A percentile compares a stretch with the other conserved stretches of the same genome.
phyloP scores from a whole-genome alignment of 2,888 invertebrate species.

The Mythimna loreyi region DNA sequence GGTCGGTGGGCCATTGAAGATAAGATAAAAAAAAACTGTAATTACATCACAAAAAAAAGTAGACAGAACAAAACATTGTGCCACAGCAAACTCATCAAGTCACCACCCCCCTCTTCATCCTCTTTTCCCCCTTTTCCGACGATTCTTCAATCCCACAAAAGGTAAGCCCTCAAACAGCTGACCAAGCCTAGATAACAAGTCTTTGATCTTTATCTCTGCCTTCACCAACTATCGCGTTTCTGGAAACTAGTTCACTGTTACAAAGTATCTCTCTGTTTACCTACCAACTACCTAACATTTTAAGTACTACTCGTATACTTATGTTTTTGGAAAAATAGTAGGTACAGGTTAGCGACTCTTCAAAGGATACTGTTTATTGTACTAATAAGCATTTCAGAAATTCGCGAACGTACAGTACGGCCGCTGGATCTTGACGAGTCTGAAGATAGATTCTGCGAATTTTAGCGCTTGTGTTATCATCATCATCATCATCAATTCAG shows the following conservation, averaged over 20 bases:
- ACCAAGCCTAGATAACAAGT: constrained; percentile 65
- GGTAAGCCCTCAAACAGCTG: constrained; percentile 70
- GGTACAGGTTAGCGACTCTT: background rate
- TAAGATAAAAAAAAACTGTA: too few species aligned
- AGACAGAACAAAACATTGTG: background rate
- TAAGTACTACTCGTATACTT: background rate
- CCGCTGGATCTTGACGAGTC: too few species aligned
- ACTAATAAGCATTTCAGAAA: background rate
- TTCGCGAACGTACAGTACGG: background rate
- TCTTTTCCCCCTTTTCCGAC: background rate
- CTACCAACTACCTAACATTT: background rate
- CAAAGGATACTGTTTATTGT: background rate
- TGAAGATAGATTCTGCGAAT: too few species aligned
- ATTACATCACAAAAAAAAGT: too few species aligned
- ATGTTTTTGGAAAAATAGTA: background rate
- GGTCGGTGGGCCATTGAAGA: too few species aligned
- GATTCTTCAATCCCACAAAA: constrained; percentile 56
- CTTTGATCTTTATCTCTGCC: constrained; percentile 46
- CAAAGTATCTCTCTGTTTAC: background rate
- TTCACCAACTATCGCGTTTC: constrained; percentile 2
- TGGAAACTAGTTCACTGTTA: background rate
- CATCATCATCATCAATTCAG: too few species aligned
- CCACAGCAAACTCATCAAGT: constrained; percentile 2
- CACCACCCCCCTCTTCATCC: constrained; percentile 1
- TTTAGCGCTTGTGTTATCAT: too few species aligned